phyloP scores from a whole-genome alignment of 2,797 vertebrate species.

The Xerus rutilus region DNA sequence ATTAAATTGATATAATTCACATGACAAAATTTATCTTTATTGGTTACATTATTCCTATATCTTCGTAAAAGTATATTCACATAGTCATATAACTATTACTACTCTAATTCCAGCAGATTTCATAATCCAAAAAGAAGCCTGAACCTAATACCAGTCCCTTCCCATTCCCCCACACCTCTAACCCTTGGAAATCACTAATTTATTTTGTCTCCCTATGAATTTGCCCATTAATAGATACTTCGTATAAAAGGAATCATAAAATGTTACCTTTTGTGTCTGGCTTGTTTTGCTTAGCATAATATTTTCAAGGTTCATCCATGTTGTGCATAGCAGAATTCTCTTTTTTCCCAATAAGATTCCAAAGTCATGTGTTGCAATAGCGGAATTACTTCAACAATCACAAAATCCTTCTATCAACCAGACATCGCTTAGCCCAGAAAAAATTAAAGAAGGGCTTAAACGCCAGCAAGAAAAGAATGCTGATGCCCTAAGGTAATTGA shows the following conservation, averaged over 20 bases:
- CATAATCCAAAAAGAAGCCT: background rate
- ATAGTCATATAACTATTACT: background rate
- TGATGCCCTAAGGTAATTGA: conserved; percentile 92
- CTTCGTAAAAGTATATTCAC: background rate
- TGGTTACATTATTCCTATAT: background rate
- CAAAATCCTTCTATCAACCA: conserved; percentile 86
- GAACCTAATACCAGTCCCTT: background rate
- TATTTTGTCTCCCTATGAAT: background rate
- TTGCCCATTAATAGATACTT: background rate
- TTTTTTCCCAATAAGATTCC: conserved; percentile 90
- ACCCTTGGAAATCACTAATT: background rate
- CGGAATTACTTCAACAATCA: conserved; percentile 91
- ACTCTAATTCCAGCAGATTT: background rate
- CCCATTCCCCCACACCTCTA: background rate
- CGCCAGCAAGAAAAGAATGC: conserved; percentile 92
- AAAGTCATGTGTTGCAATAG: conserved; percentile 90
- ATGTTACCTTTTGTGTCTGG: background rate
- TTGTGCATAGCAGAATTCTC: background rate
- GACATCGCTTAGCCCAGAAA: conserved; percentile 88
- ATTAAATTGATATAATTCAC: background rate
- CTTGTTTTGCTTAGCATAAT: background rate
- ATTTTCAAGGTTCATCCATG: background rate
- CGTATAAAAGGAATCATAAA: background rate
- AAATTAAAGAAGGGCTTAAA: conserved; percentile 89
- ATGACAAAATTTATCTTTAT: background rate